Evolutionary conservation across 2,113 vertebrate species (phyloP), one percentile per base, ranked within the genome.

Genomic region (Anas platyrhynchos): DNA sequence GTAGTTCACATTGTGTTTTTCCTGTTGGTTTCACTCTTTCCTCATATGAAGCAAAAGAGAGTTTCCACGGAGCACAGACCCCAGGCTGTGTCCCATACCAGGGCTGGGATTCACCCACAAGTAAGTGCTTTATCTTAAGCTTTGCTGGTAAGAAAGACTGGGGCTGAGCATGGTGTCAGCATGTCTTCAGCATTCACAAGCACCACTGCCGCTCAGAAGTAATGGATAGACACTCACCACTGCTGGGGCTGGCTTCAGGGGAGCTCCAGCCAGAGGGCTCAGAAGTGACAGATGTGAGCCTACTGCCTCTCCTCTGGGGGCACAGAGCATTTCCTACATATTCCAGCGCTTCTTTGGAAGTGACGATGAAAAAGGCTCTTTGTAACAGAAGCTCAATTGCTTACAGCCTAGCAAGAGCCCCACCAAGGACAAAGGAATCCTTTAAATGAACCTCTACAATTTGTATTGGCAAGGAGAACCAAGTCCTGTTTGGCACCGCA

Each of bases 221-320:
- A 43, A 48, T 1, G 11, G 36, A 56, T 2, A 0, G 62, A 32
- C 13, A 55, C 48, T 58, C 17, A 10, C 4, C 34, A 63, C 22
- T 81, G 75, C 31, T 23, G 66, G 16, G 20, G 11, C n/a, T 66
- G 44, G 32, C 56, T 61, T 34, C 17, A 36, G 17, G 18, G 29
- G n/a, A 27, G 15, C 41, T 68, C 63, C 44, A 34, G 34, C 9
- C 58, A 54, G 18, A 69, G 63, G 77, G 29, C 50, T 61, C 16
- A 5, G 6, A 29, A 38, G 48, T 6, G 14, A 27, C 1, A 0
- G 16, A 61, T 4, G 4, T 2, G 2, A 85, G 26, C 22, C 22
- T 25, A 34, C 36, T 17, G 23, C 43, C 11, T 25, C 17, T 80
- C 36, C 62, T n/a, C n/a, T 22, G 46, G 25, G 36, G 20, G 36